Evolutionary conservation across 2,113 vertebrate genomes (phyloP), one percentile per base, ranked within the genome.

Genomic region (Marmota flaviventris): DNA sequence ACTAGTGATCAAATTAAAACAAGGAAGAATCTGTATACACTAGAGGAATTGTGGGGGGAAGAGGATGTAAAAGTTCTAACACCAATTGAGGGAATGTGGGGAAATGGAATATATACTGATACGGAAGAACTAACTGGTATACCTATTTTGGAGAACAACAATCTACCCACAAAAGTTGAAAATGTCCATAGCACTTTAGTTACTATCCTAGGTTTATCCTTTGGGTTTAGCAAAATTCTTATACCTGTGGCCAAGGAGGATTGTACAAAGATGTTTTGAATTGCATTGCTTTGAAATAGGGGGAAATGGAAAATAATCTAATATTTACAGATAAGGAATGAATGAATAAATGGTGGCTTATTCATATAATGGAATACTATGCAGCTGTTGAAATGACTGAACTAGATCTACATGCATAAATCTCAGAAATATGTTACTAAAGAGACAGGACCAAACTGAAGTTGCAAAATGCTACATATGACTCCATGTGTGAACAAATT

Each of bases 161-260:
- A 18, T 69, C 48, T 76, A 69, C 29, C 58, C 13, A 84, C 25
- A 63, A 92, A 91, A 79, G 4, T 22, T 87, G 24, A 94, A 97
- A 96, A 96, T 76, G 16, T 65, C 7, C 48, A 72, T 32, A 93
- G 24, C 2, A 42, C 6, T 78, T 75, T 58, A 82, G 39, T 86
- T 92, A 61, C 12, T 86, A 5, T n/a, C 65, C 56, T 84, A 34
- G 14, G 1, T 70, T 61, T 61, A 79, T 51, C 2, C 25, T 79
- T 84, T 18, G 65, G 69, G 6, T 5, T 42, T 88, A 92, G 73
- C 93, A 5, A 91, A 91, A 91, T 81, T 32, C 53, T n/a, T 93
- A 20, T 81, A 51, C 13, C 51, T 61, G 9, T 91, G 51, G 12
- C 25, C n/a, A 85, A 85, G 24, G 11, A 87, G 45, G 58, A 86